phyloP scores from a whole-genome alignment of 2,797 vertebrate species.

The Labeo calbasu region DNA sequence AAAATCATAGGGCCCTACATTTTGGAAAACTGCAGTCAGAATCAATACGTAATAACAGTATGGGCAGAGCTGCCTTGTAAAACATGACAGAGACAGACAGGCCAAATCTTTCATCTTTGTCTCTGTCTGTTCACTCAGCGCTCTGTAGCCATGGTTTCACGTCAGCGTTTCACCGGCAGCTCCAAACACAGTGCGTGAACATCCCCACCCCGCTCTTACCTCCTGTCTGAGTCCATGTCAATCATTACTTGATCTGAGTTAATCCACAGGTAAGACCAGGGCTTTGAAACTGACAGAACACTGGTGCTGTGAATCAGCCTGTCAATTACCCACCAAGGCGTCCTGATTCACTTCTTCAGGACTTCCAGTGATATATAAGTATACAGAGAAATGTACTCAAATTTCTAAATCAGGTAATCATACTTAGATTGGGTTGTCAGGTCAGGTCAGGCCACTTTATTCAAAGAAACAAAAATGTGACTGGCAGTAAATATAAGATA shows the following conservation, averaged over 20 bases:
- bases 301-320: conserved; percentile 59
- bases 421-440: background rate
- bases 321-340: conserved; percentile 42
- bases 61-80: conserved; percentile 76
- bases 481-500: background rate
- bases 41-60: conserved; percentile 77
- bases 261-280: conserved; percentile 78
- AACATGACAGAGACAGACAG: conserved; percentile 82
- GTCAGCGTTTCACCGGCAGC: conserved; percentile 65
- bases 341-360: conserved; percentile 20
- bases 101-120: conserved; percentile 62
- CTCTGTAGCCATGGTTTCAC: conserved; percentile 65
- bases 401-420: background rate
- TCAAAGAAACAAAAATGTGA: background rate
- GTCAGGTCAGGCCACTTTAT: conserved; percentile 20
- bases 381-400: background rate
- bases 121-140: conserved; percentile 44
- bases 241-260: conserved; percentile 76
- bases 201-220: conserved; percentile 28
- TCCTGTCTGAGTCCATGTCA: conserved; percentile 66
- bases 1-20: background rate
- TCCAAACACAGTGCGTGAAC: conserved; percentile 62
- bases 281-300: conserved; percentile 70
- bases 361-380: conserved; percentile 21
- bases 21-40: conserved; percentile 63